Conservation (phyloP, 2,888 invertebrate genomes). For the Lamellibrachia columna region DNA sequence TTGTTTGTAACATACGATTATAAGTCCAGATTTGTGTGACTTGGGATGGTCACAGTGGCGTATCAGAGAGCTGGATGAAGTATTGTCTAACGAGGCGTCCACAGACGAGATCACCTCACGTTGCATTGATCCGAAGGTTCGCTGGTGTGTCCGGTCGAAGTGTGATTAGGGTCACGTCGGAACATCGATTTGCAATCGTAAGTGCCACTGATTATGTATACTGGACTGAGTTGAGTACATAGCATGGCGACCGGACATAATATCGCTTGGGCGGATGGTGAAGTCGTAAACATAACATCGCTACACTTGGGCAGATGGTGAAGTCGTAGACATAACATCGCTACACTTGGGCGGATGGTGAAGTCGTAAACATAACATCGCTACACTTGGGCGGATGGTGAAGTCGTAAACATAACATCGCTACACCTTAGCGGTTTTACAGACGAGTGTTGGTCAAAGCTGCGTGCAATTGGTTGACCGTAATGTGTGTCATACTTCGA, state of each 20-base stretch:
- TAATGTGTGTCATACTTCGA: neutral
- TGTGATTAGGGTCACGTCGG: neutral
- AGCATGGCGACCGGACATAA: neutral
- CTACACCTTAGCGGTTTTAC: neutral
- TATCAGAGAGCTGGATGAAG: neutral
- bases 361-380: too few species aligned
- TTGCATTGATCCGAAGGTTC: neutral
- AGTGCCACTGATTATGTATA: neutral
- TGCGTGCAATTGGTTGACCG: neutral
- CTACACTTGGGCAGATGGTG: too few species aligned
- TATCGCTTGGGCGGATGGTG: neutral
- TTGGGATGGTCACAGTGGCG: too few species aligned
- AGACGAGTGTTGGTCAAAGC: neutral
- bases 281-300: too few species aligned
- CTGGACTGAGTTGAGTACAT: too few species aligned
- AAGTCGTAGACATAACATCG: too few species aligned
- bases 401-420: too few species aligned
- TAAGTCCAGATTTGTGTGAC: too few species aligned
- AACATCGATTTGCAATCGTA: neutral
- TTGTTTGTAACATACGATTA: too few species aligned
- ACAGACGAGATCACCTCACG: neutral
- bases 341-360: too few species aligned
- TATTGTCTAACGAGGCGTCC: neutral
- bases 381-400: too few species aligned
- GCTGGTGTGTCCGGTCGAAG: neutral